Evolutionary conservation across 2,797 vertebrate species (phyloP).

Genomic region (Artibeus jamaicensis): DNA sequence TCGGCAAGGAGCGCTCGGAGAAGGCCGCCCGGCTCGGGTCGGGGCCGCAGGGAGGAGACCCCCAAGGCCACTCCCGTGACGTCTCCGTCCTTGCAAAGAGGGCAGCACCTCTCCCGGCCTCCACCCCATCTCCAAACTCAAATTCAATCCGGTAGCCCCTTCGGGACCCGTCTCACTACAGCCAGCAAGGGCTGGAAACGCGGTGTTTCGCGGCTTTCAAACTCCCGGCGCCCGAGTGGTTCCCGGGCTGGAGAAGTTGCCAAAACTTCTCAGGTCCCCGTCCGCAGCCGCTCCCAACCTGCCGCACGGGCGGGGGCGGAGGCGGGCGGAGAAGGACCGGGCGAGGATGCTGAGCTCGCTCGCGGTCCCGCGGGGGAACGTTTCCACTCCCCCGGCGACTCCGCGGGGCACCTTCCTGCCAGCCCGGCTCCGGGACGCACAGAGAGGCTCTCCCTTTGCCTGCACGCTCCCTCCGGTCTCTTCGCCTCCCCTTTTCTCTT

Average conservation of each 20-base stretch:
- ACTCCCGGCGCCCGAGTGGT: conserved; percentile 51
- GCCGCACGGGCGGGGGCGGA: neutral
- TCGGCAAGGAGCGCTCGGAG: neutral
- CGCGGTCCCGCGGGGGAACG: neutral
- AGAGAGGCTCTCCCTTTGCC: neutral
- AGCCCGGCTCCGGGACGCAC: neutral
- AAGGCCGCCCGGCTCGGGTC: neutral
- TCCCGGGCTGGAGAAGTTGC: conserved; percentile 70
- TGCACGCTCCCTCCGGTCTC: neutral
- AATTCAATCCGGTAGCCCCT: neutral
- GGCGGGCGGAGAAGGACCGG: neutral
- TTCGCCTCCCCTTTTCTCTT: neutral
- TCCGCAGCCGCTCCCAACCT: neutral
- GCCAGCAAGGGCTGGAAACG: neutral
- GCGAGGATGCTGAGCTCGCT: conserved; percentile 30
- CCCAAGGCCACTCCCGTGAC: conserved; percentile 2
- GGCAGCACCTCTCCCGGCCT: neutral
- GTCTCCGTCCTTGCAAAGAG: neutral
- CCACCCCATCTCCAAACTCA: neutral
- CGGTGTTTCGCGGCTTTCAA: neutral
- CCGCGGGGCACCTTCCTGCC: neutral
- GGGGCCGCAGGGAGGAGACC: neutral
- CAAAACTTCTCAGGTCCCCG: conserved; percentile 69
- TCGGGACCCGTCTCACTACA: neutral
- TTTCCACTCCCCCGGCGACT: neutral